Evolutionary conservation across 35 echinoderm and acorn worm genomes (phyloP).

Genomic region (Nesometra sesokonis): DNA sequence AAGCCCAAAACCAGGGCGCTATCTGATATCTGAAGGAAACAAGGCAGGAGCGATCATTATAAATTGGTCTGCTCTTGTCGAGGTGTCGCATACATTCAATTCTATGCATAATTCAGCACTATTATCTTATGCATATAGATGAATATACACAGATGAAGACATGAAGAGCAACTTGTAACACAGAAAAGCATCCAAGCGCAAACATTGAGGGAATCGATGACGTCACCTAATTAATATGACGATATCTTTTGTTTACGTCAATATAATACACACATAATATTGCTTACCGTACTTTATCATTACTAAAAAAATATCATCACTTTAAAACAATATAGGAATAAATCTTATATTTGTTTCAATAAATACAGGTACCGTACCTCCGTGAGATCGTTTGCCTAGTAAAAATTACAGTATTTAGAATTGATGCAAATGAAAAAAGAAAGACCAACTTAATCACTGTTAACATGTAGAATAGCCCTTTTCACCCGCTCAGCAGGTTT

Average conservation of each 20-base stretch:
- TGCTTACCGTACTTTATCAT: too few species aligned
- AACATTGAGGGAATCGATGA: not conserved
- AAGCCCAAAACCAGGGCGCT: not conserved
- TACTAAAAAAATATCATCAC: too few species aligned
- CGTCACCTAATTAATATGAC: not conserved
- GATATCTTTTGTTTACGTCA: not conserved
- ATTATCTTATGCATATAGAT: not conserved
- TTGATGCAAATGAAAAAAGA: too few species aligned
- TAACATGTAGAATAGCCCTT: too few species aligned
- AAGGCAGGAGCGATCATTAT: not conserved
- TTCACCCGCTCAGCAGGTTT: too few species aligned
- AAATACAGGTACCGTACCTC: too few species aligned
- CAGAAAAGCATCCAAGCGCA: not conserved
- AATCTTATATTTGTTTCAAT: too few species aligned
- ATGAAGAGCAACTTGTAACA: not conserved
- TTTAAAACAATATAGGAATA: too few species aligned
- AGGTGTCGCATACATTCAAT: not conserved
- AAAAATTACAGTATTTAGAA: too few species aligned
- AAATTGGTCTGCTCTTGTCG: not conserved
- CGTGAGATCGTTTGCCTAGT: too few species aligned
- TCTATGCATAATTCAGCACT: not conserved
- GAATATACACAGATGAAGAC: not conserved
- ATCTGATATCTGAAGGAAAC: not conserved
- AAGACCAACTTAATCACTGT: too few species aligned
- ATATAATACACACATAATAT: too few species aligned